These are phyloP conservation scores for Chunga burmeisteri DNA, from an alignment of 2,113 vertebrate genomes.

Conservation along the genomic window DNA sequence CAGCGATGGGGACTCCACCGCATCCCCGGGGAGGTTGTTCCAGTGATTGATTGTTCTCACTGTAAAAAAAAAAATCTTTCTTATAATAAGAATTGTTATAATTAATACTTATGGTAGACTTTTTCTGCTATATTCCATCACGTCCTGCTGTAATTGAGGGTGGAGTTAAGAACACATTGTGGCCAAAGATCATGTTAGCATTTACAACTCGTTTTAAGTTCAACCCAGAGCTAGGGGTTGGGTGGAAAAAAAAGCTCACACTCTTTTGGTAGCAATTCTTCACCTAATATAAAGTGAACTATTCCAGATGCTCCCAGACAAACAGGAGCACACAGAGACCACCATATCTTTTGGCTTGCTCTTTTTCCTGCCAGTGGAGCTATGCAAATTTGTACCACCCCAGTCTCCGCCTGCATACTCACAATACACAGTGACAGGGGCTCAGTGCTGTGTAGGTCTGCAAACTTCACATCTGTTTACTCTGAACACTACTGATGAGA, in stretches of 20 bases:
- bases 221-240: neutral
- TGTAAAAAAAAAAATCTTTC: neutral
- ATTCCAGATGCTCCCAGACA: neutral
- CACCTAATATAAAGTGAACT: neutral
- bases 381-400: neutral
- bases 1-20: neutral
- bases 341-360: neutral
- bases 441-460: neutral
- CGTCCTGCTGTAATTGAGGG: neutral
- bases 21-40: neutral
- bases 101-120: neutral
- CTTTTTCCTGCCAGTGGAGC: neutral
- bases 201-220: neutral
- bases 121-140: neutral
- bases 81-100: neutral
- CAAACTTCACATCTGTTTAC: neutral
- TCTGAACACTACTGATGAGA: neutral
- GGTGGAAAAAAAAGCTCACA: accelerated
- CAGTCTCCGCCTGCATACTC: neutral
- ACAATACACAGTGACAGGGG: neutral
- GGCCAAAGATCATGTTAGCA: neutral
- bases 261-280: neutral
- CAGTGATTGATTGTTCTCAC: neutral
- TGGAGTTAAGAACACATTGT: neutral
- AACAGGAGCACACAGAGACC: accelerated